phyloP scores from a whole-genome alignment of 1,140 invertebrate genomes.

The Trinorchestia longiramus region DNA sequence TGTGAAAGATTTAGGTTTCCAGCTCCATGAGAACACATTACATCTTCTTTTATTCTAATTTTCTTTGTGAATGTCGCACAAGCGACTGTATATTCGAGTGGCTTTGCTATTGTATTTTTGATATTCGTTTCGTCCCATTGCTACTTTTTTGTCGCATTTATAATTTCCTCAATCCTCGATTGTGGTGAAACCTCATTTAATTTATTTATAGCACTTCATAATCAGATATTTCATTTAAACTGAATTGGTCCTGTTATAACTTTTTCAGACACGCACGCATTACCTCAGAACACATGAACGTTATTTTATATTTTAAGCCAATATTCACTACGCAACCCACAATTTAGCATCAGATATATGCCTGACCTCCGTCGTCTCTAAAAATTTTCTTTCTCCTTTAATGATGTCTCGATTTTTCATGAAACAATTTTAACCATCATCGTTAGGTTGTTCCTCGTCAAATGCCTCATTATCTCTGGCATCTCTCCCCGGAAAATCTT shows the following conservation, averaged over 20 bases:
- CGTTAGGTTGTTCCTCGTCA: background rate
- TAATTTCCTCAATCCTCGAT: background rate
- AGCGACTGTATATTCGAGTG: too few species aligned
- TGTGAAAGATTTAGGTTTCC: too few species aligned
- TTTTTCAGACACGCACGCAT: background rate
- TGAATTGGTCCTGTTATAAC: background rate
- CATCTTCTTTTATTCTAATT: too few species aligned
- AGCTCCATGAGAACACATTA: too few species aligned
- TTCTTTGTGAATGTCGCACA: too few species aligned
- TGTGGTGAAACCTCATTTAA: background rate
- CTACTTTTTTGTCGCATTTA: too few species aligned
- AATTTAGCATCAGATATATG: background rate
- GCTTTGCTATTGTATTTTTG: too few species aligned
- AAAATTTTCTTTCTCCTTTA: background rate
- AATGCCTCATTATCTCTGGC: background rate
- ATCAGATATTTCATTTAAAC: background rate
- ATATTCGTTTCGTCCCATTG: too few species aligned
- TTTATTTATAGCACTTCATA: background rate
- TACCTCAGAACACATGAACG: background rate
- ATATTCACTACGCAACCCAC: background rate
- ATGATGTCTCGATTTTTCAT: background rate
- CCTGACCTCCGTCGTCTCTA: too few species aligned
- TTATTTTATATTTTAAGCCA: background rate
- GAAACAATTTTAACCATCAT: background rate
- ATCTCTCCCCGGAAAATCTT: background rate